A percentile compares a stretch with the other conserved stretches of the same genome.
Conservation (phyloP, 2,797 vertebrate genomes). For the Takifugu ocellatus region DNA sequence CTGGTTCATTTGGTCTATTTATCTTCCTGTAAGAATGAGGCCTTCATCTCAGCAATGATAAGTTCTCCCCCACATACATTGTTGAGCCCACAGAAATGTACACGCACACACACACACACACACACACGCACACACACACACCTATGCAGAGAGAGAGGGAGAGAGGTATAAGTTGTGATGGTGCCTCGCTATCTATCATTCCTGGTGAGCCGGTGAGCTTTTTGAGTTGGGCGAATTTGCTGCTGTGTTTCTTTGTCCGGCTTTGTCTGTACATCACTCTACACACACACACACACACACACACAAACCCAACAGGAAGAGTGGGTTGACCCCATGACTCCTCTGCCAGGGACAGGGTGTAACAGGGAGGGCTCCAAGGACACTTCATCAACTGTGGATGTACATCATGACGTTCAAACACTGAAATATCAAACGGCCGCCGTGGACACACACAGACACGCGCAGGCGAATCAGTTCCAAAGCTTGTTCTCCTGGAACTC, state of each 20-base stretch:
- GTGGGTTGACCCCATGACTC: slow-evolving; percentile 24
- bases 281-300: slow-evolving; percentile 11
- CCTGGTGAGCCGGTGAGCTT: slow-evolving; percentile 40
- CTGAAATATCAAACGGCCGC: slow-evolving; percentile 11
- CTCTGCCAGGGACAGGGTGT: neutral
- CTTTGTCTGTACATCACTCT: slow-evolving; percentile 47
- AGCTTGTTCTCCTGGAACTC: slow-evolving; percentile 2
- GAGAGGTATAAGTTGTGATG: slow-evolving; percentile 22
- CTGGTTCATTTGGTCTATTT: slow-evolving; percentile 70
- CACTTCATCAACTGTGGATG: slow-evolving; percentile 3
- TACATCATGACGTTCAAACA: slow-evolving; percentile 9
- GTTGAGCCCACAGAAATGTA: slow-evolving; percentile 16
- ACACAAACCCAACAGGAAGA: slow-evolving; percentile 33
- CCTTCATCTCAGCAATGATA: slow-evolving; percentile 59
- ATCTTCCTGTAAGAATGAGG: slow-evolving; percentile 72
- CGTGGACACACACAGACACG: slow-evolving; percentile 4
- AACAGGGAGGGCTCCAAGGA: slow-evolving; percentile 11
- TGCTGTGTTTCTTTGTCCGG: slow-evolving; percentile 32
- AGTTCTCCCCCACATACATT: slow-evolving; percentile 49
- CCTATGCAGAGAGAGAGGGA: slow-evolving; percentile 3
- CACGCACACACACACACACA: slow-evolving; percentile 6
- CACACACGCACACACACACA: slow-evolving; percentile 15
- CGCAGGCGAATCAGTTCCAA: slow-evolving; percentile 20
- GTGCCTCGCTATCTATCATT: slow-evolving; percentile 45
- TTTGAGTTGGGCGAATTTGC: slow-evolving; percentile 59